Evolutionary conservation across 2,113 vertebrate species (phyloP), one percentile per base, ranked within the genome.

Genomic region (Stegastes partitus): DNA sequence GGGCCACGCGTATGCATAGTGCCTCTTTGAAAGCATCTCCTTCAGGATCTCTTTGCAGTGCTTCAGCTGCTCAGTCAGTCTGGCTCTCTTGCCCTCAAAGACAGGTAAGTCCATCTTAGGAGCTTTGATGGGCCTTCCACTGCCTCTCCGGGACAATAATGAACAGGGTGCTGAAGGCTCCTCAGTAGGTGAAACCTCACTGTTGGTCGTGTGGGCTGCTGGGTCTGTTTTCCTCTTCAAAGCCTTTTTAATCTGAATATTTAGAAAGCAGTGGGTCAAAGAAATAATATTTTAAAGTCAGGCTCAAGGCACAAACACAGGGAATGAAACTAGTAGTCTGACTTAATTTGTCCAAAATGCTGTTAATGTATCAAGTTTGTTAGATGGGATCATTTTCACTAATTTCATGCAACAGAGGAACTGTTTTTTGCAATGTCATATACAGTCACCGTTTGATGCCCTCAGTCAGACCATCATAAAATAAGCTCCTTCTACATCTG

Each of bases 1-100:
- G 21, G 97, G 97, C 97, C 97, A 97, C 0, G 96, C 95, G 19
- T 96, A 97, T 0, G 92, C 78, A 1, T 89, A 93, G 79, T 99
- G 97, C 70, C 96, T 97, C 90, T 96, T 96, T 18, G 96, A 93
- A 51, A 97, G 89, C 96, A 99, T 90, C 93, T 98, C 97, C 93
- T 95, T 94, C 62, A 99, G 92, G 81, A 99, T 95, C 44, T 87
- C 92, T 28, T 88, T 92, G 79, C 97, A 99, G 59, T 92, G 70
- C 57, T 89, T 89, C 31, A 99, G 92, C 68, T 95, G 93, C 76
- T 96, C 91, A 0, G 94, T 89, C 66, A 95, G 80, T 81, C 82
- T 85, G 74, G 23, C 51, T 51, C 70, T 94, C 70, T 92, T 94
- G 51, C 50, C 50, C 79, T 82, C 93, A 39, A 83, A 87, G 37